phyloP scores from a whole-genome alignment of 2,888 invertebrate species.

The Keiferia lycopersicella region DNA sequence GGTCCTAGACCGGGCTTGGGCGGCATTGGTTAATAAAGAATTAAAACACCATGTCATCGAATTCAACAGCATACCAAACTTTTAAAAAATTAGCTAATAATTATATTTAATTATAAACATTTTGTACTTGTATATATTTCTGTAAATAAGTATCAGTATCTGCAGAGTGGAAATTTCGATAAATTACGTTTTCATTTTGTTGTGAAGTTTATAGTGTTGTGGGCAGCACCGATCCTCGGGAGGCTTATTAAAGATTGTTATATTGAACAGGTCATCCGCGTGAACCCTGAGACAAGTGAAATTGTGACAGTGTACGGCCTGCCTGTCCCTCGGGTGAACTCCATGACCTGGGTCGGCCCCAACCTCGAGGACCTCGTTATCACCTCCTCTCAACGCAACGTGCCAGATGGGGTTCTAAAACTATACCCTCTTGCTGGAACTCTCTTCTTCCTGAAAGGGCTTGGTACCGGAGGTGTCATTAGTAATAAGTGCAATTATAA shows the following conservation, averaged over 20 bases:
- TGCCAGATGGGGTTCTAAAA: conserved; percentile 27
- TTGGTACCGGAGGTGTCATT: conserved; percentile 39
- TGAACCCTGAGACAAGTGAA: conserved; percentile 62
- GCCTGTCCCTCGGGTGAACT: conserved; percentile 78
- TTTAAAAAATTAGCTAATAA: too few species aligned
- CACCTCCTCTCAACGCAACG: conserved; percentile 70
- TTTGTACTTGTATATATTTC: too few species aligned
- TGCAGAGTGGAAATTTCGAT: too few species aligned
- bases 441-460: conserved; percentile 38
- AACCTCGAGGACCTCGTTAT: conserved; percentile 80
- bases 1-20: too few species aligned
- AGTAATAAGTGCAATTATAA: conserved; percentile 32
- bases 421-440: conserved; percentile 40
- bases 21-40: too few species aligned
- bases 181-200: too few species aligned
- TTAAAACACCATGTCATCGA: too few species aligned
- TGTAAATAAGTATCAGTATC: too few species aligned
- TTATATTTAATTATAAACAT: too few species aligned
- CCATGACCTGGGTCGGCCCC: conserved; percentile 82
- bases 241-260: background rate
- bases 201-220: too few species aligned
- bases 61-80: too few species aligned
- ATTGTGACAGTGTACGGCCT: conserved; percentile 69
- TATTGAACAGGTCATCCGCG: conserved; percentile 65
- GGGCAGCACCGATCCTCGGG: too few species aligned